Conservation (phyloP, 2,888 invertebrate species). For the Apamea epomidion region DNA sequence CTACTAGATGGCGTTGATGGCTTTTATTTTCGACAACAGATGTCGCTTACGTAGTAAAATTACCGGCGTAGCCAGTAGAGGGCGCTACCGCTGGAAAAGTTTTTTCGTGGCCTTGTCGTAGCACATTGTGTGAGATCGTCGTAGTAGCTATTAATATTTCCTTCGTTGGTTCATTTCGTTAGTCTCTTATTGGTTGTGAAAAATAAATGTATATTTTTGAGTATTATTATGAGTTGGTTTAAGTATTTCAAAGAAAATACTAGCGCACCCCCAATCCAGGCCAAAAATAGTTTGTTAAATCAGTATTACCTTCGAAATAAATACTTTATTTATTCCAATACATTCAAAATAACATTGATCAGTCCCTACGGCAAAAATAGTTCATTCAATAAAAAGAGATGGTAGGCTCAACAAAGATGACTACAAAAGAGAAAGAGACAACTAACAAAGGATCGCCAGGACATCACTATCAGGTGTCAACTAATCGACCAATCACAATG, state of each 20-base stretch:
- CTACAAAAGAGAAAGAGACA: conserved; percentile 77
- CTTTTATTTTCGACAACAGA: conserved; percentile 27
- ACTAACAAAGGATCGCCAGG: conserved; percentile 79
- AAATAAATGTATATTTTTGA: not conserved
- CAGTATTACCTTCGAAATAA: not conserved
- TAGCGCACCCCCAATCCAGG: too few relatives aligned
- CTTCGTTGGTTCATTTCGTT: not conserved
- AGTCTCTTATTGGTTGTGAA: not conserved
- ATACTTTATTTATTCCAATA: not conserved
- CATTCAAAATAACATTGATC: not conserved
- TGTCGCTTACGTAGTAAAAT: conserved; percentile 9
- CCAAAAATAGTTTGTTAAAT: not conserved
- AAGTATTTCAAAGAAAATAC: not conserved
- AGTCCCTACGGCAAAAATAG: not conserved
- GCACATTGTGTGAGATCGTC: not conserved
- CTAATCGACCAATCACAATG: conserved; percentile 78
- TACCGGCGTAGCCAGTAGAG: conserved; percentile 10
- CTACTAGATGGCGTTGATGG: conserved; percentile 26
- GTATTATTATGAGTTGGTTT: not conserved
- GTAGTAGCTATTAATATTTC: not conserved
- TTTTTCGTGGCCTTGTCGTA: conserved; percentile 10
- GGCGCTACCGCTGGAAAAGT: not conserved
- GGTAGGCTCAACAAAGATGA: conserved; percentile 19
- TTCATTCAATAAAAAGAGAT: conserved; percentile 29
- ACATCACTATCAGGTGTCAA: conserved; percentile 78